Conservation (phyloP, 2,888 invertebrate species). For the Colostygia pectinataria region DNA sequence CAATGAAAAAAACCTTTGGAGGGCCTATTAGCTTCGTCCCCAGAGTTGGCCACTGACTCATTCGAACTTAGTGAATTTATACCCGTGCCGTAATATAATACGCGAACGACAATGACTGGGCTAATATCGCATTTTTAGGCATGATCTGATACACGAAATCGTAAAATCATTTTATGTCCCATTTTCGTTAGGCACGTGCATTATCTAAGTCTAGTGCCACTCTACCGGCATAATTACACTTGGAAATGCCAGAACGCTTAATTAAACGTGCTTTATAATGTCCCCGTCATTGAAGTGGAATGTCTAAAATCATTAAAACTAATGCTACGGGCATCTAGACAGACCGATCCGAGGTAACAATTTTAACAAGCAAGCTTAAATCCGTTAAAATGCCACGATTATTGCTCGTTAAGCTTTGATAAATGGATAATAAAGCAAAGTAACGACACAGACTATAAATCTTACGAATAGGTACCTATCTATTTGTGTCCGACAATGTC, state of each 20-base stretch:
- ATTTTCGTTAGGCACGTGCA: background rate
- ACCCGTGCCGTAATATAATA: too few species aligned
- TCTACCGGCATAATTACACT: slow-evolving; percentile 23
- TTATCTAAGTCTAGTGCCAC: slow-evolving; percentile 2
- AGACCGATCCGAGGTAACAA: slow-evolving; percentile 49
- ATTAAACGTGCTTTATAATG: slow-evolving; percentile 32
- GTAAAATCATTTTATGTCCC: slow-evolving; percentile 2
- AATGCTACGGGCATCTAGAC: slow-evolving; percentile 37
- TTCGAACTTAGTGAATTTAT: too few species aligned
- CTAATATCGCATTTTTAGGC: too few species aligned
- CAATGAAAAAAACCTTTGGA: too few species aligned
- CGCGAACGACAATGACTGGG: too few species aligned
- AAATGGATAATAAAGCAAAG: slow-evolving; percentile 69
- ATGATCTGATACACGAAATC: too few species aligned
- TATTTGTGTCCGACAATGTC: slow-evolving; percentile 35
- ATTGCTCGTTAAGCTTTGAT: slow-evolving; percentile 71
- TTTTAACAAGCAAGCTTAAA: slow-evolving; percentile 60
- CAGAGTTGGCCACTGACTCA: too few species aligned
- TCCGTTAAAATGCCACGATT: slow-evolving; percentile 60
- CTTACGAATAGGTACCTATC: slow-evolving; percentile 44
- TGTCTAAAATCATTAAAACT: slow-evolving; percentile 44
- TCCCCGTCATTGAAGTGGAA: slow-evolving; percentile 31
- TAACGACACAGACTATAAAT: slow-evolving; percentile 59
- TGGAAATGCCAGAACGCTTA: slow-evolving; percentile 17
- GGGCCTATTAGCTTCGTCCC: too few species aligned